phyloP scores from a whole-genome alignment of 2,888 invertebrate genomes.

The Barypeithes pellucidus region DNA sequence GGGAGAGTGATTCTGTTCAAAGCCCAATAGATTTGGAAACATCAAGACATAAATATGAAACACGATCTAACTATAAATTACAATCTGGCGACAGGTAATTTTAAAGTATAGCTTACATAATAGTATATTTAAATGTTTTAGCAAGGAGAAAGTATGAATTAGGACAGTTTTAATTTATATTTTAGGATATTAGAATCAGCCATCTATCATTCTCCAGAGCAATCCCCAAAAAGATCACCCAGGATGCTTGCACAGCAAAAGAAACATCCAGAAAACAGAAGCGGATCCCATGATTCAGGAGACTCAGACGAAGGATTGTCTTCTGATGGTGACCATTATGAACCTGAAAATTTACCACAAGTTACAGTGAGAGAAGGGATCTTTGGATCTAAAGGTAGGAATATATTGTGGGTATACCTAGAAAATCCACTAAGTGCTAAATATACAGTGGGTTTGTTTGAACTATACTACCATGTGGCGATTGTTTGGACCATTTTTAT shows the following conservation, averaged over 20 bases:
- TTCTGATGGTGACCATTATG: not conserved
- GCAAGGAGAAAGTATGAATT: no score
- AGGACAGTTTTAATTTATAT: no score
- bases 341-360: not conserved
- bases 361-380: not conserved
- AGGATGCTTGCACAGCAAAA: not conserved
- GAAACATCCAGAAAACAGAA: not conserved
- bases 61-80: conserved; percentile 2
- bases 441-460: no score
- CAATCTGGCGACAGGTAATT: not conserved
- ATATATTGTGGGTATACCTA: no score
- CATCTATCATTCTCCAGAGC: not conserved
- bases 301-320: not conserved
- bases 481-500: no score
- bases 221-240: not conserved
- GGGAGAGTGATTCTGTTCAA: conserved; percentile 42
- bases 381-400: conserved; percentile 6
- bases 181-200: not conserved
- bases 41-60: conserved; percentile 9
- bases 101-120: not conserved
- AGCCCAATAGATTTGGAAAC: conserved; percentile 50
- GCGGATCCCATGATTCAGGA: not conserved
- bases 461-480: no score
- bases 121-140: no score
- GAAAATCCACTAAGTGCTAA: no score